Base-by-base conservation (phyloP, 2,797 vertebrate species). In the Galaxias olidus region DNA sequence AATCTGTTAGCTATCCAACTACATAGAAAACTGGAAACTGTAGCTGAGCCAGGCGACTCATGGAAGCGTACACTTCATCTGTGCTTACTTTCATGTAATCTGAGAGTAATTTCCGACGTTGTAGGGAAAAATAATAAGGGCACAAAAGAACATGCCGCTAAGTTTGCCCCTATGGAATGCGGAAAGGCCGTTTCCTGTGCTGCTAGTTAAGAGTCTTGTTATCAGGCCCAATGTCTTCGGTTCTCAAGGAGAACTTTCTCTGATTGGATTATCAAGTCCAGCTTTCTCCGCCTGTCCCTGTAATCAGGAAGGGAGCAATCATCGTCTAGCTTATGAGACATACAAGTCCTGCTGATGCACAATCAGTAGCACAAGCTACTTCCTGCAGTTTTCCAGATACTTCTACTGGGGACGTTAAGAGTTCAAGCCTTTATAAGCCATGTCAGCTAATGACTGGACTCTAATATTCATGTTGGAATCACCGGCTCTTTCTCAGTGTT, bases 121-220 rank as follows among this genome's bases (percentile, higher is more conserved):
- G 30, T 30, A 20, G 63, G 55, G 62, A 51, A 42, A 54, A 7
- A 41, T 57, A 59, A 8, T 43, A 46, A 13, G 56, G 56, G 49
- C 67, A 65, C 72, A 58, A 42, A 57, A n/a, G n/a, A 61, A 12
- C 44, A 59, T 43, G 71, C 18, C 44, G 59, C n/a, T 69, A 41
- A 56, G 65, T 69, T 72, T 30, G 73, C 55, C 74, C 69, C 67
- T 63, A 61, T 69, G 90, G 90, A 90, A 90, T 89, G 88, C 89
- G 87, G 91, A 92, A 92, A 87, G 78, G 76, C 78, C 19, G 79
- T 78, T 91, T 92, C 92, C 91, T 88, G 88, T 70, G 56, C 70
- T 57, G 67, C 77, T 66, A 69, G 65, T 75, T 82, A 78, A 80
- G 78, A 76, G 71, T 56, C 57, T 72, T 43, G 61, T 86, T 85